Conservation (phyloP, 2,888 invertebrate genomes). For the Perizoma flavofasciatum region DNA sequence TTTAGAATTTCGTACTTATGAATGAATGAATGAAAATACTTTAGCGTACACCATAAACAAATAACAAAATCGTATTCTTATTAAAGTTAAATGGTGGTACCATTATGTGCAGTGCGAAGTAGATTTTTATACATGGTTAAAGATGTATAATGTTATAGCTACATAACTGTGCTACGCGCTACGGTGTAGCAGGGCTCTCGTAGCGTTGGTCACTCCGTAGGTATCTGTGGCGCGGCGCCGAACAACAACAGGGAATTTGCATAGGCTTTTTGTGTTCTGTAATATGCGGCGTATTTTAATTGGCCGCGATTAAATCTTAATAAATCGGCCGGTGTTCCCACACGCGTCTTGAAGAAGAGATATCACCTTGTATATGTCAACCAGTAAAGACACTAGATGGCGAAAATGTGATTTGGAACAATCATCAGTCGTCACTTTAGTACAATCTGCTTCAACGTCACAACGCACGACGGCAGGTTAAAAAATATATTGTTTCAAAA, state of each 20-base stretch:
- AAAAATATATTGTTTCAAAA: too few relatives aligned
- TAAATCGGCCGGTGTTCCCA: constrained; percentile 77
- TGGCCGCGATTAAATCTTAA: constrained; percentile 80
- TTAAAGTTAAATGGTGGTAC: too few relatives aligned
- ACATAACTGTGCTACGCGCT: constrained; percentile 43
- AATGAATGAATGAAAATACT: too few relatives aligned
- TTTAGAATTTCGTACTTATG: too few relatives aligned
- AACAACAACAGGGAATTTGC: constrained; percentile 56
- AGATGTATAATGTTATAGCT: constrained; percentile 1
- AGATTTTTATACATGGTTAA: too few relatives aligned
- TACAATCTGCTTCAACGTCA: too few relatives aligned
- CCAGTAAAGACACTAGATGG: constrained; percentile 9
- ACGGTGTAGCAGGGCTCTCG: constrained; percentile 52
- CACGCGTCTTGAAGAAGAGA: constrained; percentile 51
- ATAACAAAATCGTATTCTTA: too few relatives aligned
- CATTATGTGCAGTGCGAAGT: too few relatives aligned
- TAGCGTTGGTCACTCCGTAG: constrained; percentile 41
- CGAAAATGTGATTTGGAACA: not conserved
- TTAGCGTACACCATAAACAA: too few relatives aligned
- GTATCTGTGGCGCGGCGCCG: constrained; percentile 50
- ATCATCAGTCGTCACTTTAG: too few relatives aligned
- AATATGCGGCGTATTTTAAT: constrained; percentile 78
- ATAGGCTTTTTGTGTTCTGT: constrained; percentile 69
- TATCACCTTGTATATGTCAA: constrained; percentile 12
- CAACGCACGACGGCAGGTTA: too few relatives aligned